Evolutionary conservation across 37 sponge, comb jelly and placozoan species (phyloP).

Genomic region (Hexactinellida sp.): DNA sequence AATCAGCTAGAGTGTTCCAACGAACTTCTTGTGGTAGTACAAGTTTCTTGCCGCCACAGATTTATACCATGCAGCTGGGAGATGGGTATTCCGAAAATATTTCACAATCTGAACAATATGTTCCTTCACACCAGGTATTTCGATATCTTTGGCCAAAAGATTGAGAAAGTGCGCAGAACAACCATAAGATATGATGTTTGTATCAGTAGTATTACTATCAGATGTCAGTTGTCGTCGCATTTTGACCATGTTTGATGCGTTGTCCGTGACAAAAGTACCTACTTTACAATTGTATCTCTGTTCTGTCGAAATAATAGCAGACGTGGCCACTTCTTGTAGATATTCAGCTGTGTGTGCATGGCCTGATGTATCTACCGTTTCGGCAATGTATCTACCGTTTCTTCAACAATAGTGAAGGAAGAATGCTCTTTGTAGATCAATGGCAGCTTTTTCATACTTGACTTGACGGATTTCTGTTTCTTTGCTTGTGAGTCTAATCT

Average conservation of each 20-base stretch:
- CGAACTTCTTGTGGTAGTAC: conserved; percentile 11
- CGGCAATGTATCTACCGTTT: not conserved
- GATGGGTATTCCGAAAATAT: conserved; percentile 9
- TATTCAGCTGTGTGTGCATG: conserved; percentile 17
- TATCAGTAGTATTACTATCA: conserved; percentile 3
- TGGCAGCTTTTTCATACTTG: not conserved
- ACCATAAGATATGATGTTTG: conserved; percentile 14
- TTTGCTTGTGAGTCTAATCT: not conserved
- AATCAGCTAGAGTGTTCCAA: not conserved
- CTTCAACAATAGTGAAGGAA: not conserved
- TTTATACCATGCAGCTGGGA: conserved; percentile 16
- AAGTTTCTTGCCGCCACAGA: not conserved
- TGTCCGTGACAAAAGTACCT: conserved; percentile 12
- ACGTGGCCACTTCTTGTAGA: conserved; percentile 13
- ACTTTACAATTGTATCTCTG: conserved; percentile 12
- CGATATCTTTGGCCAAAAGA: conserved; percentile 13
- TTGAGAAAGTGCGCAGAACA: conserved; percentile 4
- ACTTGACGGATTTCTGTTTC: not conserved
- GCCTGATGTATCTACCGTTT: not conserved
- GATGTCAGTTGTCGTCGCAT: conserved; percentile 13
- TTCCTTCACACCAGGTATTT: conserved; percentile 2
- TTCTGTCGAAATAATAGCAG: conserved; percentile 3
- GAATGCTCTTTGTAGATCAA: conserved; percentile 10
- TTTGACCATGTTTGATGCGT: conserved; percentile 19
- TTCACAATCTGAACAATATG: conserved; percentile 8